phyloP scores from a whole-genome alignment of 2,797 vertebrate genomes.

The Sus cebifrons region DNA sequence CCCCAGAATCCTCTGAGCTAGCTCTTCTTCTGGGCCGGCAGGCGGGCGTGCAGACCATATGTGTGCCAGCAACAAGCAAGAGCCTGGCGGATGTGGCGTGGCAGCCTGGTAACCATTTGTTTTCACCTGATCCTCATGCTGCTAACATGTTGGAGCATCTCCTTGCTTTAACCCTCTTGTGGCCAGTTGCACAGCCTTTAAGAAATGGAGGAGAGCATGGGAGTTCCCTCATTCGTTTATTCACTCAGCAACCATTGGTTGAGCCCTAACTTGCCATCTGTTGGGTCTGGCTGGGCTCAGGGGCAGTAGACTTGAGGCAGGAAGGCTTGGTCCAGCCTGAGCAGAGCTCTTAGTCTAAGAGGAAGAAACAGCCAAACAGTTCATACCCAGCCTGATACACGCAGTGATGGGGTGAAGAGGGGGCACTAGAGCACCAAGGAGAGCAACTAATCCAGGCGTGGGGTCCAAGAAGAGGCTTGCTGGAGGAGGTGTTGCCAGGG shows the following conservation, averaged over 20 bases:
- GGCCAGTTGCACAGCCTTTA: constrained; percentile 28
- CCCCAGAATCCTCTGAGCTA: constrained; percentile 58
- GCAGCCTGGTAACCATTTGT: constrained; percentile 81
- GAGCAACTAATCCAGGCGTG: background rate
- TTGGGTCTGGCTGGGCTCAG: background rate
- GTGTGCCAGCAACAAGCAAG: constrained; percentile 74
- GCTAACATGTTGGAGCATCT: constrained; percentile 71
- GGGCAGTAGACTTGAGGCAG: background rate
- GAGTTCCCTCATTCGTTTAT: background rate
- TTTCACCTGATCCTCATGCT: constrained; percentile 80
- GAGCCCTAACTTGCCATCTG: background rate
- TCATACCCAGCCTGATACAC: background rate
- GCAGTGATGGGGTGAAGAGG: background rate
- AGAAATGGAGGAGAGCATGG: background rate
- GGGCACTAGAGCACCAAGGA: background rate
- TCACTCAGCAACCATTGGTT: background rate
- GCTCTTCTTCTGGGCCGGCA: constrained; percentile 25
- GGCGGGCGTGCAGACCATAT: constrained; percentile 68
- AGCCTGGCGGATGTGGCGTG: constrained; percentile 67
- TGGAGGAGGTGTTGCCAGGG: background rate
- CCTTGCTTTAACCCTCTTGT: constrained; percentile 75
- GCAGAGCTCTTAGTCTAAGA: background rate
- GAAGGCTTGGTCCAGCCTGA: background rate
- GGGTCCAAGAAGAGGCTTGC: background rate
- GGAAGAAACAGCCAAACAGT: background rate